Conservation (phyloP, 2,888 invertebrate genomes). For the Aphrophora alni region DNA sequence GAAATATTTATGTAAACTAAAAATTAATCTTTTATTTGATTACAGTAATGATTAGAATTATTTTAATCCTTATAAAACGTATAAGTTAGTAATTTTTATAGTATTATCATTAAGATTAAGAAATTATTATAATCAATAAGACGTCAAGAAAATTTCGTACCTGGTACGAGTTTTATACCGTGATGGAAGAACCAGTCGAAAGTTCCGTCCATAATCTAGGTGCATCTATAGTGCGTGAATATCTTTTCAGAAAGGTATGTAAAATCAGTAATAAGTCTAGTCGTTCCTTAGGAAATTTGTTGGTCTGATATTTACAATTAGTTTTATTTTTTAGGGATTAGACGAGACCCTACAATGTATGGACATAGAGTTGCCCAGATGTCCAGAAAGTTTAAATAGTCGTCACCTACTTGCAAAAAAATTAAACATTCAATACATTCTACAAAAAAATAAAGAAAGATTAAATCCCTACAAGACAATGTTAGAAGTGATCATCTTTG, state of each 20-base stretch:
- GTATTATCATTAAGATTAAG: too few species aligned
- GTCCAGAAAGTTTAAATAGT: slow-evolving; percentile 31
- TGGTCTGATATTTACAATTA: too few species aligned
- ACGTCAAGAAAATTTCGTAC: slow-evolving; percentile 15
- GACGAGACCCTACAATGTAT: slow-evolving; percentile 27
- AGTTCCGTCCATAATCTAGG: neutral
- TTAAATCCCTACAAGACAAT: slow-evolving; percentile 34
- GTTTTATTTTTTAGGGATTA: slow-evolving; percentile 36
- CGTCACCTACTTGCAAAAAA: slow-evolving; percentile 22
- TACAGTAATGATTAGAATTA: too few species aligned
- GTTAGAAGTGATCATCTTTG: slow-evolving; percentile 26
- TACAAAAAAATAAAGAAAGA: slow-evolving; percentile 24
- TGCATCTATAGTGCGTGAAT: slow-evolving; percentile 39
- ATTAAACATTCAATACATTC: slow-evolving; percentile 28
- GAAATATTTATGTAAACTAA: neutral
- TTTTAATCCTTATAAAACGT: too few species aligned
- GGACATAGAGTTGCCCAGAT: slow-evolving; percentile 34
- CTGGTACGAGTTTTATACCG: slow-evolving; percentile 24
- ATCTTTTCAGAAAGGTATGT: slow-evolving; percentile 38
- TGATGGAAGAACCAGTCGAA: slow-evolving; percentile 16
- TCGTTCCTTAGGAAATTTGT: neutral
- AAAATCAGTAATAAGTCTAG: neutral
- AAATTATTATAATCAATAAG: neutral
- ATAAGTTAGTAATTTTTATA: too few species aligned
- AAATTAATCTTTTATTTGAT: neutral